These are phyloP conservation scores for Corydoras sp. DNA, from an alignment of 2,113 vertebrate species.

Conservation along the genomic window DNA sequence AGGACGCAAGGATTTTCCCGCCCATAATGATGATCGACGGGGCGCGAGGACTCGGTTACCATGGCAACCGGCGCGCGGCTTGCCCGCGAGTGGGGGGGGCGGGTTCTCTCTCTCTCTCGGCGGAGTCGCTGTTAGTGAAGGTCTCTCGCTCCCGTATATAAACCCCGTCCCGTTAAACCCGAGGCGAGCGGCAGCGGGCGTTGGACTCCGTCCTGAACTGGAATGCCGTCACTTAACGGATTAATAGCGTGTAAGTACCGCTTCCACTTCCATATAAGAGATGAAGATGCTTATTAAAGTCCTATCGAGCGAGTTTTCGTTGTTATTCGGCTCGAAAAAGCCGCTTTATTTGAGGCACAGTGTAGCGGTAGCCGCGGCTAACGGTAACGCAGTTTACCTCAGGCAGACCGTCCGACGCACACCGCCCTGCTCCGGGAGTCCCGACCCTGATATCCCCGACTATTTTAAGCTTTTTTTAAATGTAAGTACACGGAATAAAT, in stretches of 20 bases:
- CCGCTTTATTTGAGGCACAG: background rate
- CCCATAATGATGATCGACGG: background rate
- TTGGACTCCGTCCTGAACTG: conserved; percentile 39
- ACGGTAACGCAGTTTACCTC: background rate
- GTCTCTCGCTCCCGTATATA: conserved; percentile 39
- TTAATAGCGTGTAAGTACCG: conserved; percentile 2
- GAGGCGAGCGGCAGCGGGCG: background rate
- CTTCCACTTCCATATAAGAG: background rate
- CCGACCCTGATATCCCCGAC: too few relatives aligned
- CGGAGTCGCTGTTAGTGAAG: conserved; percentile 17
- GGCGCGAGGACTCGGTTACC: conserved; percentile 34
- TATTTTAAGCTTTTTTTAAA: background rate
- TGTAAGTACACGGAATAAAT: background rate
- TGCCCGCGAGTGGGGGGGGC: conserved; percentile 23
- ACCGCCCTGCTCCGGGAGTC: too few relatives aligned
- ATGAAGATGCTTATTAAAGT: background rate
- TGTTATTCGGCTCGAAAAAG: background rate
- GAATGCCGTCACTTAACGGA: conserved; percentile 36
- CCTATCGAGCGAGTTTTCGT: background rate
- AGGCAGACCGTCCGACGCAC: background rate
- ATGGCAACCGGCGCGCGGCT: conserved; percentile 61
- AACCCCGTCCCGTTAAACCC: conserved; percentile 53
- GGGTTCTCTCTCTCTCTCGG: background rate
- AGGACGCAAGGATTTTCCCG: background rate
- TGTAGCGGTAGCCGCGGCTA: conserved; percentile 3